Conservation (phyloP, 1,140 invertebrate species). For the Drosophila pseudoobscura region DNA sequence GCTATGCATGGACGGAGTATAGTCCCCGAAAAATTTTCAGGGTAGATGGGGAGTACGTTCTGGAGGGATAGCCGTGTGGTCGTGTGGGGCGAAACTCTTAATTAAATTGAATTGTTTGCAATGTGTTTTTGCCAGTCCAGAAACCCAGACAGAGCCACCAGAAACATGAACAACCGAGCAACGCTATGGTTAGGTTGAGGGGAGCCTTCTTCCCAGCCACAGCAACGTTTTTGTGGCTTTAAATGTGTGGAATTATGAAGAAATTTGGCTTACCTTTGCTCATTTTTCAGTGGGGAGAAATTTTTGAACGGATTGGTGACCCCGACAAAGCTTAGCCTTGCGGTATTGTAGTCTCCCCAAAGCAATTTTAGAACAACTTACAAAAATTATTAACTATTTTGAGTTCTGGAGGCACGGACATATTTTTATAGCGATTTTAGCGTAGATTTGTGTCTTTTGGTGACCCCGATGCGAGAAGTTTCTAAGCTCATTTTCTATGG, state of each 20-base stretch:
- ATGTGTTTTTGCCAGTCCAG: constrained; percentile 66
- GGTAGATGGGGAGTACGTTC: background rate
- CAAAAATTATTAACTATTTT: too few relatives aligned
- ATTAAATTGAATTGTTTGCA: constrained; percentile 81
- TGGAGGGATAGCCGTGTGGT: constrained; percentile 18
- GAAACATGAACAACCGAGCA: constrained; percentile 14
- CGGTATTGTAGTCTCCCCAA: too few relatives aligned
- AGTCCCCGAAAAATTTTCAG: constrained; percentile 36
- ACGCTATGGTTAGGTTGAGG: constrained; percentile 14
- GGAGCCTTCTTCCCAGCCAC: background rate
- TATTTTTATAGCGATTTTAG: too few relatives aligned
- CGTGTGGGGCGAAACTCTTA: constrained; percentile 56
- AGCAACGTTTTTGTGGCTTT: constrained; percentile 16
- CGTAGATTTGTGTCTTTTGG: too few relatives aligned
- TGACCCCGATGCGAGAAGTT: too few relatives aligned
- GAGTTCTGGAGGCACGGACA: too few relatives aligned
- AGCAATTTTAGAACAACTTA: too few relatives aligned
- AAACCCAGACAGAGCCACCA: constrained; percentile 47
- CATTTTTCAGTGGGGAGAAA: background rate
- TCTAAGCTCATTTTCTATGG: too few relatives aligned
- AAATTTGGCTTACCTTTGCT: constrained; percentile 8
- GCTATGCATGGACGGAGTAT: constrained; percentile 11
- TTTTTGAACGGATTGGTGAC: background rate
- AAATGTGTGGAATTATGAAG: constrained; percentile 21
- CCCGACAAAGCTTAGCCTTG: too few relatives aligned